Evolutionary conservation across 2,797 vertebrate species (phyloP).

Genomic region (Echeneis naucrates): DNA sequence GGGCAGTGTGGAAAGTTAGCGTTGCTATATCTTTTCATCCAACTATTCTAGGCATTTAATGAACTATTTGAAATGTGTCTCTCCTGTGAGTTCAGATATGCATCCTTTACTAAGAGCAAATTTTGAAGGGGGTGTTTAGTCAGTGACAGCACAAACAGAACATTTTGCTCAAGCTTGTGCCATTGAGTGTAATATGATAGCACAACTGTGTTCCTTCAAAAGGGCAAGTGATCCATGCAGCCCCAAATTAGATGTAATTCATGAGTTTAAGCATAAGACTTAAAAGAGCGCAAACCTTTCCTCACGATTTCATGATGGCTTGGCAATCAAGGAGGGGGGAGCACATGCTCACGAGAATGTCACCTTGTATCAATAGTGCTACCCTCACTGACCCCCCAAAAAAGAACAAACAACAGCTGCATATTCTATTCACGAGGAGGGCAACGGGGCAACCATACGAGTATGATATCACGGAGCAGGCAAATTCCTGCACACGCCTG

Average conservation of each 20-base stretch:
- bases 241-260: constrained; percentile 60
- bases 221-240: constrained; percentile 60
- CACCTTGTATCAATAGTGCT: constrained; percentile 76
- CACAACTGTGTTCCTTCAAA: constrained; percentile 61
- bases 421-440: constrained; percentile 68
- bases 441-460: constrained; percentile 55
- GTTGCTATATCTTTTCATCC: constrained; percentile 63
- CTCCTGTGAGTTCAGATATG: constrained; percentile 33
- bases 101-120: constrained; percentile 40
- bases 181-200: constrained; percentile 44
- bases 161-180: constrained; percentile 56
- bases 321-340: constrained; percentile 31
- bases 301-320: constrained; percentile 26
- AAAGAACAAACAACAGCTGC: constrained; percentile 67
- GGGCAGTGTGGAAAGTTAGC: constrained; percentile 46
- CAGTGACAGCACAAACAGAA: constrained; percentile 25
- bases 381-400: constrained; percentile 39
- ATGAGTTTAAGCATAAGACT: constrained; percentile 1
- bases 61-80: constrained; percentile 51
- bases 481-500: constrained; percentile 72
- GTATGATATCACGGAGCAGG: constrained; percentile 66
- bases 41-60: constrained; percentile 57
- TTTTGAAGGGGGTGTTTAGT: constrained; percentile 45
- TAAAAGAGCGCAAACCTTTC: constrained; percentile 6
- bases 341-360: constrained; percentile 65